Evolutionary conservation across 2,888 invertebrate species (phyloP).

Genomic region (Dugesia japonica): DNA sequence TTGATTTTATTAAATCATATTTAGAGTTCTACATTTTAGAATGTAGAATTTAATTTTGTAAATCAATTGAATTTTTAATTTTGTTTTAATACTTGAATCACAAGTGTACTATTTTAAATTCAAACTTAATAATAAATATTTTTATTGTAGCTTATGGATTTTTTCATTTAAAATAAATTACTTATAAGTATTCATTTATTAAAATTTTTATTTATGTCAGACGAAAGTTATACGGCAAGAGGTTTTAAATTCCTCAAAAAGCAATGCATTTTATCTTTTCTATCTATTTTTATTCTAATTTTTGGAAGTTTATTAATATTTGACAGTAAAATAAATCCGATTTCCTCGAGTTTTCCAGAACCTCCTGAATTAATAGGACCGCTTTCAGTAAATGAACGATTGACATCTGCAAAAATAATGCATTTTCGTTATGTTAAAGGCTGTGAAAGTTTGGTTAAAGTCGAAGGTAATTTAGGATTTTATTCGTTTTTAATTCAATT

Average conservation of each 20-base stretch:
- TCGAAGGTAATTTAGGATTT: neutral
- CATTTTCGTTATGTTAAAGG: neutral
- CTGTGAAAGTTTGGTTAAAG: neutral
- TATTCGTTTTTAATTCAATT: too few species aligned
- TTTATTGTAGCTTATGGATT: too few species aligned
- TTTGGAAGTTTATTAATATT: neutral
- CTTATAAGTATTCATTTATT: too few species aligned
- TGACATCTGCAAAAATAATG: neutral
- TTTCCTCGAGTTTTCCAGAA: neutral
- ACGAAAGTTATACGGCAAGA: neutral
- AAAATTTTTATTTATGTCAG: too few species aligned
- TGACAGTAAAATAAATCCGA: conserved; percentile 5
- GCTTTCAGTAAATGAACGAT: neutral
- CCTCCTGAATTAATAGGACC: neutral
- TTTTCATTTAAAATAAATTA: too few species aligned
- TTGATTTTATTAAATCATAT: too few species aligned
- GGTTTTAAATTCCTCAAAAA: neutral
- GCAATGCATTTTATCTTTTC: neutral
- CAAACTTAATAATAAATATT: too few species aligned
- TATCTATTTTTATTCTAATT: neutral
- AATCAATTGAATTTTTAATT: too few species aligned
- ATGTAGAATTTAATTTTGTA: too few species aligned
- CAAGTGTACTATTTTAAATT: too few species aligned
- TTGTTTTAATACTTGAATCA: too few species aligned
- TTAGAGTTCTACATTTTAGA: too few species aligned